A percentile compares a stretch with the other conserved stretches of the same genome.
Conservation (phyloP, 2,888 invertebrate species). For the Phymatocera aterrima region DNA sequence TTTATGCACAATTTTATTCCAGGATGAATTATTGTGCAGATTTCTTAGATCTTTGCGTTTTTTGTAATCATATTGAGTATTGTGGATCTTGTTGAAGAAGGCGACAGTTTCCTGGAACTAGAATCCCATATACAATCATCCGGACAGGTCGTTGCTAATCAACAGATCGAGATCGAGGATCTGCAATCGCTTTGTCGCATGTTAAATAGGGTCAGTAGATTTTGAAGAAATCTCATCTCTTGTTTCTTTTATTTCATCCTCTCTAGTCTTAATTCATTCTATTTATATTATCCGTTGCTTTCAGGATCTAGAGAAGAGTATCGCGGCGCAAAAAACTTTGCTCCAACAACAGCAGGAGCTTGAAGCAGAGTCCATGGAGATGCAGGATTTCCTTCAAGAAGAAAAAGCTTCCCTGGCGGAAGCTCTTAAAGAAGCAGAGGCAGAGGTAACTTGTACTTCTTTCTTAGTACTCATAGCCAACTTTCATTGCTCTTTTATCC, state of each 20-base stretch:
- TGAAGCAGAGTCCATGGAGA: constrained; percentile 87
- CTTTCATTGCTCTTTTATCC: background rate
- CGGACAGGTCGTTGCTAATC: constrained; percentile 84
- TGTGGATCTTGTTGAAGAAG: constrained; percentile 69
- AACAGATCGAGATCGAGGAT: constrained; percentile 86
- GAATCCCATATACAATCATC: constrained; percentile 87
- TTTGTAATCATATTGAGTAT: background rate
- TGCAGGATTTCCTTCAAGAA: constrained; percentile 92
- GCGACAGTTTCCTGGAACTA: constrained; percentile 85
- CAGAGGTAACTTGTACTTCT: constrained; percentile 75
- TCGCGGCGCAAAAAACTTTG: constrained; percentile 82
- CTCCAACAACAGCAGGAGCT: constrained; percentile 86
- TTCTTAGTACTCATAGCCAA: background rate
- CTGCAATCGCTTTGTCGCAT: constrained; percentile 83
- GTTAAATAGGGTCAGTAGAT: constrained; percentile 79
- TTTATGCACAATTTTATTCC: background rate
- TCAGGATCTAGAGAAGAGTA: constrained; percentile 83
- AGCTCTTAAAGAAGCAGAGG: constrained; percentile 87
- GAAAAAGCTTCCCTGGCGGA: constrained; percentile 89
- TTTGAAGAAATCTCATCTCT: constrained; percentile 60
- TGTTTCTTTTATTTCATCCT: constrained; percentile 38
- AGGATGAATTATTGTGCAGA: background rate
- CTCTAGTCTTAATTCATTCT: constrained; percentile 10
- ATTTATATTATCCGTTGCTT: constrained; percentile 28
- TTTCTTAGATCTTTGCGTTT: background rate